These are phyloP conservation scores for Dysidea cf. avara DNA, from an alignment of 37 sponge, comb jelly and placozoan species.

Conservation along the genomic window DNA sequence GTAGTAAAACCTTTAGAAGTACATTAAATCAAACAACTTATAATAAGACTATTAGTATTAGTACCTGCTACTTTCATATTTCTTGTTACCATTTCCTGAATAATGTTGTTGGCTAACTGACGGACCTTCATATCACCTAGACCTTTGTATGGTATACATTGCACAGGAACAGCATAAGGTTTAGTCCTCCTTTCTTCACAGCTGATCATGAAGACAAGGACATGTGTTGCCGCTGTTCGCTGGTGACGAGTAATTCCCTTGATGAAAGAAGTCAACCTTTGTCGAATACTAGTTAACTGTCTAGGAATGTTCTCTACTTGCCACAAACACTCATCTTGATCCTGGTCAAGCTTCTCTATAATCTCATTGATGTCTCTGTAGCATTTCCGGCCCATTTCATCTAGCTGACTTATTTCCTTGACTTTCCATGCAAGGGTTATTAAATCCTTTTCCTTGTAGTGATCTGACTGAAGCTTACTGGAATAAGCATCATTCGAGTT, in stretches of 20 bases:
- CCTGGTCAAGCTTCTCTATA: too few species aligned
- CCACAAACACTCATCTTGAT: too few species aligned
- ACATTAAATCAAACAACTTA: too few species aligned
- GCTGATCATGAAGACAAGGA: neutral
- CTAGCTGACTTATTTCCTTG: too few species aligned
- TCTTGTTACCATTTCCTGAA: conserved; percentile 1
- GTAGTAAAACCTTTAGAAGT: conserved; percentile 3
- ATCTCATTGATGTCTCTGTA: too few species aligned
- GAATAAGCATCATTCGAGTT: too few species aligned
- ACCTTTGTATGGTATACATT: neutral
- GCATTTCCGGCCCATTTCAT: too few species aligned
- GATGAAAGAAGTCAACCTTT: neutral
- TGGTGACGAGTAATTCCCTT: neutral
- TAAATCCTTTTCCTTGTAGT: too few species aligned
- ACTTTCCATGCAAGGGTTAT: too few species aligned
- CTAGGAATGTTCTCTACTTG: neutral
- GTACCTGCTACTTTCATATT: conserved; percentile 11
- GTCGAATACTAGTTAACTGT: neutral
- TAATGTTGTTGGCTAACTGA: neutral
- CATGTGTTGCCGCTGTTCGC: conserved; percentile 4
- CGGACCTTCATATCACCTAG: neutral
- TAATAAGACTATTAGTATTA: too few species aligned
- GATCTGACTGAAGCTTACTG: too few species aligned
- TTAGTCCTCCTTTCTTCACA: neutral
- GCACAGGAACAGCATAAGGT: conserved; percentile 4